Evolutionary conservation across 2,888 invertebrate species (phyloP).

Genomic region (Baccha elongata): DNA sequence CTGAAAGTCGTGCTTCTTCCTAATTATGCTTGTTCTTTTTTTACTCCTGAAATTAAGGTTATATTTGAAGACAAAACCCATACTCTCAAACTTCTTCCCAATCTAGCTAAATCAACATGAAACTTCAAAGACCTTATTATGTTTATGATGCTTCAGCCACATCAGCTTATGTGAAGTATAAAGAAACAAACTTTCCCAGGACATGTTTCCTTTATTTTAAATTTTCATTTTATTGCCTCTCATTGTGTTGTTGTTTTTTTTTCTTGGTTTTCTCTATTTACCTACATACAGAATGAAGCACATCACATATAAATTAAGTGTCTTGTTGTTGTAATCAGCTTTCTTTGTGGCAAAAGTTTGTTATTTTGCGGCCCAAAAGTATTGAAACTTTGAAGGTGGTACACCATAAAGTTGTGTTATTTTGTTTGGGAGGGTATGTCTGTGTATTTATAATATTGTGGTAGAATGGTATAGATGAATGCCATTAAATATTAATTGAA

Average conservation of each 20-base stretch:
- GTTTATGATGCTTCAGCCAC: too few species aligned
- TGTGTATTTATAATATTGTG: too few species aligned
- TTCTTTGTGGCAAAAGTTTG: constrained; percentile 37
- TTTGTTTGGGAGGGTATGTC: too few species aligned
- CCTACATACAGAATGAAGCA: neutral
- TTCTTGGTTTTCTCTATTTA: constrained; percentile 2
- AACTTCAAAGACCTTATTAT: constrained; percentile 28
- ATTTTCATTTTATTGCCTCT: constrained; percentile 28
- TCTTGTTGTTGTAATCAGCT: constrained; percentile 29
- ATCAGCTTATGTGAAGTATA: constrained; percentile 11
- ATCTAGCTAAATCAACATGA: constrained; percentile 20
- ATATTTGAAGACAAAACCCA: neutral
- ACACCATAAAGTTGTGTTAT: constrained; percentile 33
- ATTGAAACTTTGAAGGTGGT: constrained; percentile 41
- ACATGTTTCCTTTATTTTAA: constrained; percentile 1
- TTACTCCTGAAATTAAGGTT: neutral
- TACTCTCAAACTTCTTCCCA: neutral
- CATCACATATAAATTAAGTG: constrained; percentile 20
- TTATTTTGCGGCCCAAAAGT: constrained; percentile 19
- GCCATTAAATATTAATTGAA: constrained; percentile 66
- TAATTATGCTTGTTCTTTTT: neutral
- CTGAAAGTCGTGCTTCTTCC: neutral
- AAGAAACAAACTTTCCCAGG: constrained; percentile 21
- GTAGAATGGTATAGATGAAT: constrained; percentile 3
- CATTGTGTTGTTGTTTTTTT: constrained; percentile 20